Base-by-base conservation (phyloP, 2,113 vertebrate genomes). In the Notarius quadriscutis region DNA sequence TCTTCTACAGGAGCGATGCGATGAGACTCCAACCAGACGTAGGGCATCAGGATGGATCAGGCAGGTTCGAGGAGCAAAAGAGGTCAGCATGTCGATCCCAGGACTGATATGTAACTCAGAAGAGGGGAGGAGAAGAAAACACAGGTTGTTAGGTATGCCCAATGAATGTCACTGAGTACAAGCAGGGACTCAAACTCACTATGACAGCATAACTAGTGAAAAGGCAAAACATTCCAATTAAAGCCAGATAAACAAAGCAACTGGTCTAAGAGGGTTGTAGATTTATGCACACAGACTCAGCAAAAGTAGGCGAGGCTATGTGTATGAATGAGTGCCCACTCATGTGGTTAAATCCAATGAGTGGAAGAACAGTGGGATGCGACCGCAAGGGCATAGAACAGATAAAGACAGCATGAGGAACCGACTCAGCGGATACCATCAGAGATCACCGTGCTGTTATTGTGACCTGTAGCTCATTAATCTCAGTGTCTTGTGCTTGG, bases 381-480 rank as follows among this genome's bases (percentile, higher is more conserved):
- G 80, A 5, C n/a, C 55, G 30, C 55, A 48, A 6, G 22, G 10
- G 41, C 41, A 5, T 5, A 5, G 3, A 41, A 60, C 55, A 7
- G 18, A 20, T 60, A 67, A 0, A 71, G 81, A 34, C 41, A 75
- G 6, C 15, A 20, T 1, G 0, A 71, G 27, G 50, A 41, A 72
- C 60, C 14, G 57, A 48, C 48, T 55, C 50, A 57, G 58, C 63
- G 48, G 10, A 57, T 69, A 12, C n/a, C 75, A 22, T 34, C 55
- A 69, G 62, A 79, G 50, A 57, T 55, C 69, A 6, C 20, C 22
- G 62, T 51, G 7, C 58, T 78, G 86, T 82, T 78, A 77, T 84
- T 84, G 83, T 71, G 30, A 25, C 27, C 65, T 79, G 71, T 87
- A 81, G 81, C 77, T 84, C 53, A 84, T 74, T 90, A 84, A 84